phyloP scores from a whole-genome alignment of 2,797 vertebrate species.

The Mormyrus hasselquistii region DNA sequence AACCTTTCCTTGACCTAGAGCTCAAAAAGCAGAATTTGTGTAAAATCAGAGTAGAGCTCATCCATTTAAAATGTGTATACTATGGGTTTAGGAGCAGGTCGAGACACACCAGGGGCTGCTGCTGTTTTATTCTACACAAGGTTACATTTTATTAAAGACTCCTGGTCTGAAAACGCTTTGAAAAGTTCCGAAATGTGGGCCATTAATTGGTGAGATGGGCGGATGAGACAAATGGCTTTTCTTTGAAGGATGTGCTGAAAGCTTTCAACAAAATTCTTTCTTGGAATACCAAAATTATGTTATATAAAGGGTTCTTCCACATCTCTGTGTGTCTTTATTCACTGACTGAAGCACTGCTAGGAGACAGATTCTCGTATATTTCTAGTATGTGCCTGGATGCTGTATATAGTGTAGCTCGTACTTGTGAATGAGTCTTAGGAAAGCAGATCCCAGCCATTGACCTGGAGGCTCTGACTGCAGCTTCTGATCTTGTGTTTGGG shows the following conservation, averaged over 20 bases:
- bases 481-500: constrained; percentile 10
- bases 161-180: not conserved
- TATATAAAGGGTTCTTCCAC: not conserved
- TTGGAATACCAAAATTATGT: constrained; percentile 15
- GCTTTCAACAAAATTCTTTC: constrained; percentile 5
- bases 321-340: not conserved
- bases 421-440: constrained; percentile 53
- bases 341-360: not conserved
- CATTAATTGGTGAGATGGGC: not conserved
- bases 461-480: not conserved
- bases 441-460: constrained; percentile 56
- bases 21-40: not conserved
- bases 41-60: not conserved
- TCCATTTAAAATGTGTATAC: not conserved
- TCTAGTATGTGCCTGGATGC: constrained; percentile 61
- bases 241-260: not conserved
- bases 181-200: not conserved
- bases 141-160: not conserved
- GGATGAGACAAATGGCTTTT: not conserved
- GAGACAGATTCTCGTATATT: not conserved
- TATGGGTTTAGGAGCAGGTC: not conserved
- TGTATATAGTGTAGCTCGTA: constrained; percentile 61
- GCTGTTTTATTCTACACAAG: not conserved
- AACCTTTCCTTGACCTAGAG: not conserved
- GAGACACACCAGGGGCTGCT: not conserved